Conservation (phyloP, 1,140 invertebrate genomes). For the Bombus cullumanus region DNA sequence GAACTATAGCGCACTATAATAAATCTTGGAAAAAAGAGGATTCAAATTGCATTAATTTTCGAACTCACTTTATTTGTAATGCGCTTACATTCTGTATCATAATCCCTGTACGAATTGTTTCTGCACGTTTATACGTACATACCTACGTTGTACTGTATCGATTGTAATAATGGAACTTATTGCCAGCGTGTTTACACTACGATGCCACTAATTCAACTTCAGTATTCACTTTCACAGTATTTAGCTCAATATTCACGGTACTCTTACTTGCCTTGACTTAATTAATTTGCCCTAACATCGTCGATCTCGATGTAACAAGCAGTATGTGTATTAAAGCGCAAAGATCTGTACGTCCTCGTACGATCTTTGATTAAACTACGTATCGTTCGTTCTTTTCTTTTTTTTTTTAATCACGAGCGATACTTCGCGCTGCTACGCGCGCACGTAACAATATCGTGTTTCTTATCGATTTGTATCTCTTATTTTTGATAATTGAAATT, state of each 20-base stretch:
- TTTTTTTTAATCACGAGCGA: background rate
- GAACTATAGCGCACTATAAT: too few relatives aligned
- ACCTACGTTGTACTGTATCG: background rate
- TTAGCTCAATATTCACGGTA: background rate
- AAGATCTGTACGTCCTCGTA: too few relatives aligned
- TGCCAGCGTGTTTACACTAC: background rate
- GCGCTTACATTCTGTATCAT: too few relatives aligned
- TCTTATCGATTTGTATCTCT: constrained; percentile 19
- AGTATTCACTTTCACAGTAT: background rate
- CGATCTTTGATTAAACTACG: background rate
- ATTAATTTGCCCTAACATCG: background rate
- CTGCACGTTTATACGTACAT: background rate
- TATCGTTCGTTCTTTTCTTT: background rate
- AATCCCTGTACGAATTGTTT: too few relatives aligned
- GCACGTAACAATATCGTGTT: constrained; percentile 1
- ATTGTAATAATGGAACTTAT: background rate
- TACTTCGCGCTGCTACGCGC: too few relatives aligned
- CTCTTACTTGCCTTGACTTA: background rate
- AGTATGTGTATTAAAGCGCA: background rate
- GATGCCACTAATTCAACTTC: background rate
- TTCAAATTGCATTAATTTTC: too few relatives aligned
- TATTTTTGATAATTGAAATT: background rate
- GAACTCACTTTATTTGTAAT: too few relatives aligned
- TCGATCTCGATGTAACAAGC: background rate
- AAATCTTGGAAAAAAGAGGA: too few relatives aligned